Conservation (phyloP, 2,113 vertebrate species). For the Tyrannus savana region DNA sequence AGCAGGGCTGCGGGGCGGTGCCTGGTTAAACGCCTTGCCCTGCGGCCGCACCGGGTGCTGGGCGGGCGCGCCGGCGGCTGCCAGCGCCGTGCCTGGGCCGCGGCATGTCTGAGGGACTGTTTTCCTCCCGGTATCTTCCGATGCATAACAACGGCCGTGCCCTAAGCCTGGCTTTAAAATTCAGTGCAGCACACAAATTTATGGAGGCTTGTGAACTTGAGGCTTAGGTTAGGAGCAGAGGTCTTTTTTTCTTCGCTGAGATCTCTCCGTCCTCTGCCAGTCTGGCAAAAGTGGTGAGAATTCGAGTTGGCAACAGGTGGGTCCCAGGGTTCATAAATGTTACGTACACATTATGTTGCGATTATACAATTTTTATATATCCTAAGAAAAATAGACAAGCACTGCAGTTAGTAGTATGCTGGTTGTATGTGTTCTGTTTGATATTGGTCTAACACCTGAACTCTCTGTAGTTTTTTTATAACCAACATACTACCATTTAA, state of each 20-base stretch:
- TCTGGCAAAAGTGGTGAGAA: background rate
- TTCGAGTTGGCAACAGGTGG: rapidly evolving
- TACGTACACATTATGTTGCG: rapidly evolving
- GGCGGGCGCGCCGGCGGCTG: rapidly evolving
- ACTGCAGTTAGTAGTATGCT: background rate
- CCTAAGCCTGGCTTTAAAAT: background rate
- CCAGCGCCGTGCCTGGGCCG: rapidly evolving
- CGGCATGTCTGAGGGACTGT: rapidly evolving
- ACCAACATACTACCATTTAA: background rate
- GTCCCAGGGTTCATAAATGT: background rate
- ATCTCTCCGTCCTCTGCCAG: rapidly evolving
- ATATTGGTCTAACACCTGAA: background rate
- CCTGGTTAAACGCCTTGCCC: rapidly evolving
- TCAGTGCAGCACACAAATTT: rapidly evolving
- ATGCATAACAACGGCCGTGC: rapidly evolving
- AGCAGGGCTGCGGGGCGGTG: rapidly evolving
- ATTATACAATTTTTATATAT: background rate
- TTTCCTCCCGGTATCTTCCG: rapidly evolving
- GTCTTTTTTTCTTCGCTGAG: too few species aligned
- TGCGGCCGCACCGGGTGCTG: rapidly evolving
- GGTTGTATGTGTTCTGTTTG: background rate
- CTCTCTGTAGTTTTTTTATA: background rate
- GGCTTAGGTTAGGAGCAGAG: background rate
- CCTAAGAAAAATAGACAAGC: background rate
- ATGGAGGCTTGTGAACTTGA: background rate